phyloP scores from a whole-genome alignment of 1,140 invertebrate genomes.

The Anastatus disparis region DNA sequence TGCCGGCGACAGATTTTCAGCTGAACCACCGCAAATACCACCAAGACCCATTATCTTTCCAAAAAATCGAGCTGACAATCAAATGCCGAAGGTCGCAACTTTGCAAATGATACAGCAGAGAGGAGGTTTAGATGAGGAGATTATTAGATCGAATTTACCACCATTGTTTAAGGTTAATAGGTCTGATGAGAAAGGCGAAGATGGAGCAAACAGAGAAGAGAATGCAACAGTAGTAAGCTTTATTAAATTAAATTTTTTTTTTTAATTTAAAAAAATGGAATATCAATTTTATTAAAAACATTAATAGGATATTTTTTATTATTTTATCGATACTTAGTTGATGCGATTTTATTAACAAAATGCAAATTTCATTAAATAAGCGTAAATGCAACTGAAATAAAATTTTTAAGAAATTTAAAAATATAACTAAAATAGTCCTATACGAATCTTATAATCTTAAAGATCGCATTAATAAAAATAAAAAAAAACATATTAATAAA shows the following conservation, averaged over 20 bases:
- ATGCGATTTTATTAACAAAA: no score
- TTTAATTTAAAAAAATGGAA: background rate
- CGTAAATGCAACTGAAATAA: no score
- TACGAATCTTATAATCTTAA: no score
- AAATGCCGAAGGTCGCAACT: conserved; percentile 62
- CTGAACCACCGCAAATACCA: conserved; percentile 63
- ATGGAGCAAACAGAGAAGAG: conserved; percentile 1
- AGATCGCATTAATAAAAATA: no score
- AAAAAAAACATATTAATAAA: no score
- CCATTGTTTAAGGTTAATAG: conserved; percentile 41
- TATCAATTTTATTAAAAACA: no score
- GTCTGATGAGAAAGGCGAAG: conserved; percentile 32
- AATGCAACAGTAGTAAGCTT: conserved; percentile 13
- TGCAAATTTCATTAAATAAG: no score
- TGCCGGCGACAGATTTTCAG: conserved; percentile 55
- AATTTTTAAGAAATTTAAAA: no score
- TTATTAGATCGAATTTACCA: conserved; percentile 43
- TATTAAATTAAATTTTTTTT: no score
- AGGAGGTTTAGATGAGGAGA: conserved; percentile 48
- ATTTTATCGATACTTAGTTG: no score
- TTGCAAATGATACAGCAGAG: conserved; percentile 74
- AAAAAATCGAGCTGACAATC: conserved; percentile 55
- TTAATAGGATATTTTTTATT: no score
- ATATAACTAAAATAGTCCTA: no score
- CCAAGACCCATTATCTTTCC: conserved; percentile 61